Base-by-base conservation (phyloP, 2,797 vertebrate genomes). In the Bucorvus abyssinicus region DNA sequence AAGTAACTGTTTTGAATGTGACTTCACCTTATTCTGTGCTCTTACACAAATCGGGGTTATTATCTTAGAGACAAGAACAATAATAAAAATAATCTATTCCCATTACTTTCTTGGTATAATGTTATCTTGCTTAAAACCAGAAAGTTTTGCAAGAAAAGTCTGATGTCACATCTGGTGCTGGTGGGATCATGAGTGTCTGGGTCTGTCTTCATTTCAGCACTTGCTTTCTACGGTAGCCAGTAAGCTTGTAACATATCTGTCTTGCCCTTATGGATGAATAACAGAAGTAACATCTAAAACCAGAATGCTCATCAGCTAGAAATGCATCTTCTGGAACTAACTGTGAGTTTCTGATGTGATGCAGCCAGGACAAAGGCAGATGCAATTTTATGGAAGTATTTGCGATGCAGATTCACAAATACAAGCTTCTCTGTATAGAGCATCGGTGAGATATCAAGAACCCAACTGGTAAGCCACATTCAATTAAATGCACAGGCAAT, bases 1-100 rank as follows among this genome's bases (percentile, higher is more conserved):
- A 94, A 94, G 61, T 86, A 74, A 93, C 45, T 93, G 86, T 91
- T 96, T 93, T 94, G 93, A 97, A 92, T 88, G 89, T 96, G 83
- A 90, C 92, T 92, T 96, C 90, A 92, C 74, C 83, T 85, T 92
- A 84, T 86, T 94, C 76, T 80, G 53, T 45, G 47, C 47, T 81
- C 57, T 49, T 63, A 34, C 52, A 64, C 34, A 76, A 91, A 93
- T 71, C 18, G 3, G 67, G 79, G 71, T 83, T 79, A 68, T 93
- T 89, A 96, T 97, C 86, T 84, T 80, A 45, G 75, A 96, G 91
- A 85, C 86, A 89, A 96, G 32, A 90, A 75, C 81, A 96, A 94
- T 90, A 84, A 87, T 24, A 84, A 84, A 87, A 94, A 60, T 64
- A 92, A 92, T 74, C 60, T 61, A 57, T 90, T 94, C 71, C 84